A percentile compares a stretch with the other conserved stretches of the same genome.
Evolutionary conservation across 2,888 invertebrate species (phyloP).

Genomic region (Corbicula japonica): DNA sequence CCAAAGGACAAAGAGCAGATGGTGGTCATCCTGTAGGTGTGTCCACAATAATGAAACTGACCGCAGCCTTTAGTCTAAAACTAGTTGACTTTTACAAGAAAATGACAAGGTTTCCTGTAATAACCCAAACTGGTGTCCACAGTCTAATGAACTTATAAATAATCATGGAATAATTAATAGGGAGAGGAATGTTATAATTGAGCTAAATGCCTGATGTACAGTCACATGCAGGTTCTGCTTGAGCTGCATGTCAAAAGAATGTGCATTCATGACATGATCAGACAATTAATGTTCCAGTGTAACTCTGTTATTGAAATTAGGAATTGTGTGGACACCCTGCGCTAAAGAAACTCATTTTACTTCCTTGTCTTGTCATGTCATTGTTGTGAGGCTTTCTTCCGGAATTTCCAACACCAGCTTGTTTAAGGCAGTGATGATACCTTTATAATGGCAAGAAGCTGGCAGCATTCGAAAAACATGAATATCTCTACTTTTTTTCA

Average conservation of each 20-base stretch:
- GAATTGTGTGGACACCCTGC: too few species aligned
- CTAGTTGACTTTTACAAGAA: too few species aligned
- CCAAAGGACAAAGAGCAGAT: constrained; percentile 33
- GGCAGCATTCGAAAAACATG: too few species aligned
- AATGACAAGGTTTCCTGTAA: not conserved
- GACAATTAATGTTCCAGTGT: not conserved
- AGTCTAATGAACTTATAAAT: constrained; percentile 63
- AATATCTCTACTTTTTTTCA: too few species aligned
- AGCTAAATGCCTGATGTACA: constrained; percentile 12
- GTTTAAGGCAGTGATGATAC: too few species aligned
- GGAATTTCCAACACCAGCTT: too few species aligned
- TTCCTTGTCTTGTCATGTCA: too few species aligned
- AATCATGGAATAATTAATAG: constrained; percentile 57
- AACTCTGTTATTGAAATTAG: too few species aligned
- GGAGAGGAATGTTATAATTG: constrained; percentile 21
- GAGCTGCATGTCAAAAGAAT: not conserved
- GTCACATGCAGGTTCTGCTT: not conserved
- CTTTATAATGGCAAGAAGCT: too few species aligned
- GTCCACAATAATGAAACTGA: constrained; percentile 27
- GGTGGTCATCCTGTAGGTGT: constrained; percentile 28
- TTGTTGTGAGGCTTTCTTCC: too few species aligned
- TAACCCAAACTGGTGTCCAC: constrained; percentile 24
- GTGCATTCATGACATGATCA: not conserved
- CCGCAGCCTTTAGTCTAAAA: not conserved
- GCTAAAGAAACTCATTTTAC: too few species aligned